Percentiles rank a stretch among this genome's conserved stretches.
These are phyloP conservation scores for Samia ricini DNA, from an alignment of 1,140 invertebrate genomes.

Conservation along the genomic window DNA sequence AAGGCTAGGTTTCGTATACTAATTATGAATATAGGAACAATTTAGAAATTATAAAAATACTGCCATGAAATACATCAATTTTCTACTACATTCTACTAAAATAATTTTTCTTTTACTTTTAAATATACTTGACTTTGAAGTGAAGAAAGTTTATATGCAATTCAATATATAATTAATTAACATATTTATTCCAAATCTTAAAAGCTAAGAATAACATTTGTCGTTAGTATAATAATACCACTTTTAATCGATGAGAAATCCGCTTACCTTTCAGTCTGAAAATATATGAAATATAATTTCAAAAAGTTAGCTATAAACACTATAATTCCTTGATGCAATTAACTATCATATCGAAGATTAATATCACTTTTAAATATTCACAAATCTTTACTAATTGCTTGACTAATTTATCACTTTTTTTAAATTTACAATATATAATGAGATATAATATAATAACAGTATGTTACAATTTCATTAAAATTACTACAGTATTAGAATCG, in stretches of 20 bases:
- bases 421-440: conserved; percentile 5
- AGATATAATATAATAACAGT: conserved; percentile 17
- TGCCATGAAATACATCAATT: too few species aligned
- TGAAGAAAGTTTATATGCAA: too few species aligned
- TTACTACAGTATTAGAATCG: conserved; percentile 15
- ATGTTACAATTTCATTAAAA: conserved; percentile 18
- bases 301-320: neutral
- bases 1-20: neutral
- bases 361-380: conserved; percentile 7
- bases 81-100: too few species aligned
- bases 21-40: neutral
- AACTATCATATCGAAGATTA: neutral
- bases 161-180: too few species aligned
- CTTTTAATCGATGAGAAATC: neutral
- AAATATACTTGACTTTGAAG: too few species aligned
- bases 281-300: neutral
- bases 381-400: conserved; percentile 9
- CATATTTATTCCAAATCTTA: too few species aligned
- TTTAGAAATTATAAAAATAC: too few species aligned
- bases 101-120: too few species aligned
- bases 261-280: neutral
- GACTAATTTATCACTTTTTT: conserved; percentile 7
- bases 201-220: too few species aligned
- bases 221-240: neutral
- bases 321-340: neutral